Percentiles rank a stretch among this genome's conserved stretches.
Evolutionary conservation across 2,113 vertebrate genomes (phyloP).

Genomic region (Anhinga rufa): DNA sequence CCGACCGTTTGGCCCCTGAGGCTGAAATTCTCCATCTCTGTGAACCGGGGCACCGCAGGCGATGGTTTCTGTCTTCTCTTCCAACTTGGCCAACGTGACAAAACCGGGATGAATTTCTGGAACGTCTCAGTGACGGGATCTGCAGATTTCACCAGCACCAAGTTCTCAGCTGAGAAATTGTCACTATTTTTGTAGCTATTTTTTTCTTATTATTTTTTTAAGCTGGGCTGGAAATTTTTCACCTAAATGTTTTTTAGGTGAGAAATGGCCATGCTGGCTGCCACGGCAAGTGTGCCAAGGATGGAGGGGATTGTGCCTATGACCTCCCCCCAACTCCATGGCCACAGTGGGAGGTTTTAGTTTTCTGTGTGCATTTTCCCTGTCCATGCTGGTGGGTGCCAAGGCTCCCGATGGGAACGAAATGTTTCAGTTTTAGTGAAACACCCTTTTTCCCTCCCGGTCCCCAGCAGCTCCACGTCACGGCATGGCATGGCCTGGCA

Average conservation of each 20-base stretch:
- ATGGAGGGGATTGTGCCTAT: background rate
- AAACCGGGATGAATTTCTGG: background rate
- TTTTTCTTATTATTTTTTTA: background rate
- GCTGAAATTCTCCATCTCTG: background rate
- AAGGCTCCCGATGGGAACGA: background rate
- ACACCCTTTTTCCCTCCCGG: background rate
- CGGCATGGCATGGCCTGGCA: background rate
- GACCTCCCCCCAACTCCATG: background rate
- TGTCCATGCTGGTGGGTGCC: rapidly evolving
- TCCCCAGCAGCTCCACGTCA: background rate
- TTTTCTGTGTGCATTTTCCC: background rate
- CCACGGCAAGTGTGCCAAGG: background rate
- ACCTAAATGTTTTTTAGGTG: background rate
- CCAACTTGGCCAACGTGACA: background rate
- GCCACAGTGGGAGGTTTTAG: background rate
- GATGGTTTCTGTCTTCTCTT: background rate
- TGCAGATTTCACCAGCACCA: background rate
- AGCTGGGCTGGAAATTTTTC: background rate
- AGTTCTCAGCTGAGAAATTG: background rate
- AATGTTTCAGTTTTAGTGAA: conserved; percentile 57
- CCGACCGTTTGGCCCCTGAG: background rate
- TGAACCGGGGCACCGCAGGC: rapidly evolving
- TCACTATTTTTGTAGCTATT: background rate
- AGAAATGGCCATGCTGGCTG: background rate
- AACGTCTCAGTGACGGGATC: background rate